phyloP scores from a whole-genome alignment of 2,797 vertebrate species.

The Babyrousa celebensis region DNA sequence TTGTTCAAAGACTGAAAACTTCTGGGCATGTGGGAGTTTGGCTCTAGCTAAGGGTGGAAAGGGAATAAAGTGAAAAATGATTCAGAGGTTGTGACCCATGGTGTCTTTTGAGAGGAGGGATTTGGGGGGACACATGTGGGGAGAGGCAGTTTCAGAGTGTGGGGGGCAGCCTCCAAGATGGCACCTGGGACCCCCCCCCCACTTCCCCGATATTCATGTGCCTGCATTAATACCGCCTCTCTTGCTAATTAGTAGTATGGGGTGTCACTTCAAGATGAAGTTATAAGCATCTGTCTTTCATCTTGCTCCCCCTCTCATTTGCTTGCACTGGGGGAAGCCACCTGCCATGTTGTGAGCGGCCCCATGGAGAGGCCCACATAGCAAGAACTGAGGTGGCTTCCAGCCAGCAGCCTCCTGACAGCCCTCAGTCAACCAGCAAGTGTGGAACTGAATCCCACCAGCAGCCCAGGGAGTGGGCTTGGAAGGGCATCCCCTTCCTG shows the following conservation, averaged over 20 bases:
- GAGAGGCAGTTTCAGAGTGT: neutral
- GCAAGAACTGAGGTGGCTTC: neutral
- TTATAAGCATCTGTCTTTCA: neutral
- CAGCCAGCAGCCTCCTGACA: neutral
- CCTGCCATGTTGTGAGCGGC: neutral
- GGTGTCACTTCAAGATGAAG: neutral
- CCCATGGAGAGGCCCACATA: neutral
- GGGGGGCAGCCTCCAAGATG: neutral
- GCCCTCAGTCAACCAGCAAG: neutral
- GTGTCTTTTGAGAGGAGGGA: neutral
- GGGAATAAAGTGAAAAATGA: neutral
- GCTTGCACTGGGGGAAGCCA: neutral
- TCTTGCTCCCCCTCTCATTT: neutral
- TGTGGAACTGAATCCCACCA: neutral
- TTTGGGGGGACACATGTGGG: rapidly evolving
- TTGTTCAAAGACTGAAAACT: slow-evolving; percentile 25
- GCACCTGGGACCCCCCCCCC: neutral
- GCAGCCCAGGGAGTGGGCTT: neutral
- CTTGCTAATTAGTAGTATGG: neutral
- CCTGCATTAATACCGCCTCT: neutral
- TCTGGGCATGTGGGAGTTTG: neutral
- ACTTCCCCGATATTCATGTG: neutral
- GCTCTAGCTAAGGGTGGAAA: neutral
- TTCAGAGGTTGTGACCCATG: neutral
- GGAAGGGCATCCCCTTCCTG: neutral